Evolutionary conservation across 2,113 vertebrate genomes (phyloP), one percentile per base, ranked within the genome.

Genomic region (Kryptolebias marmoratus): DNA sequence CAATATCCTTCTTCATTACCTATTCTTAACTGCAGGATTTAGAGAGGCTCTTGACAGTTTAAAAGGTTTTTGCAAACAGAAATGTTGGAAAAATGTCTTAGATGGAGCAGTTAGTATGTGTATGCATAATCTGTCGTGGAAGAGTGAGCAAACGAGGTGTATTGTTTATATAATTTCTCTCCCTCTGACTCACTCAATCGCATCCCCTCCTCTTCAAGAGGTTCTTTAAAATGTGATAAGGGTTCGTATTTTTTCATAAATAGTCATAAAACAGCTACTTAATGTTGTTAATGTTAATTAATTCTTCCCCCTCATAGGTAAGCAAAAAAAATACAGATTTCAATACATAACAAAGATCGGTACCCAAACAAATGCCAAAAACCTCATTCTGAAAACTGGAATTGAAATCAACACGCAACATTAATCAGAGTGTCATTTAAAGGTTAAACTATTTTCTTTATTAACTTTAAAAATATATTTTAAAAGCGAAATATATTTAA

Each of bases 261-360:
- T 87, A 83, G 52, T 88, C 70, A 88, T 67, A 67, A 80, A 79
- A 66, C 68, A 77, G 63, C 76, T 74, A 80, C 66, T 87, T 72
- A 86, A 83, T 49, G 63, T 85, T 64, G 30, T 49, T 83, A 78
- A 87, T 87, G 77, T 83, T 91, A 88, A 91, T 93, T 89, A 87
- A 82, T 77, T 81, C 66, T 48, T 68, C 87, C 49, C 14, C 9
- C 32, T 58, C 31, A 58, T 36, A 36, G 31, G 56, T 36, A 58
- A 58, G 31, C 31, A n/a, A 39, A 57, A 39, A 22, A 22, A 22
- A 22, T 22, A 18, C 31, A 58, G 16, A 3, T 36, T n/a, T 4
- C 56, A 39, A 8, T 39, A 36, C 15, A 57, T 57, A 4, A 1
- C 12, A 57, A 36, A 57, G 7, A 5, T 14, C 12, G 54, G 13